Evolutionary conservation across 2,888 invertebrate genomes (phyloP), one percentile per base, ranked within the genome.

Genomic region (Salpingus planirostris): DNA sequence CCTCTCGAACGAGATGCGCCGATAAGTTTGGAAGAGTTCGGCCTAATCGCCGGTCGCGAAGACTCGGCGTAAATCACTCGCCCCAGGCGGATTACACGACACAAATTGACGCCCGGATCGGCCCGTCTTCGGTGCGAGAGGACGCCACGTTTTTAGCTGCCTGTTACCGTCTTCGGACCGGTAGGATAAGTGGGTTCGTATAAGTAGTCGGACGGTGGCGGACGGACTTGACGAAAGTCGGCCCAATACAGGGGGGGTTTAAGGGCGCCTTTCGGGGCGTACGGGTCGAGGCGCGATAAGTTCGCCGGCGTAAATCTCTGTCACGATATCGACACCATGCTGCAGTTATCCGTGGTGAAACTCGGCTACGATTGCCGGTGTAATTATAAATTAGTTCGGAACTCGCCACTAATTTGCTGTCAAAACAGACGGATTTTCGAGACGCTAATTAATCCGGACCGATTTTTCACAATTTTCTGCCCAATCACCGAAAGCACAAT

Each of bases 321-420:
- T 59, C 55, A 43, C 49, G 49, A 48, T 56, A 59, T 58, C 55
- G 56, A 57, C 57, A 53, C 49, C 48, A 53, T 50, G 54, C 50
- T 49, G 52, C 55, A 50, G 52, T 59, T 61, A 60, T 59, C 57
- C 58, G 49, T 54, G 55, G 58, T 57, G 53, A 55, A 58, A 55
- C 54, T 58, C 49, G 54, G 49, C 54, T 54, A 51, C 54, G 56
- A 57, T 57, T 54, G 56, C 55, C 49, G 54, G 51, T 53, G 55
- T 60, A 60, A 62, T 60, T 60, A 61, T 62, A 63, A 63, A 63
- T 63, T 60, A 60, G 55, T 52, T 47, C 49, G 18, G 18, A 18
- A 8, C 18, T 18, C 18, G 18, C 18, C 5, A 5, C 18, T 6
- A 6, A 6, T 18, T 6, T 18, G 8, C 18, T 8, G 8, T 8